These are phyloP conservation scores for Parnassius glacialis DNA, from an alignment of 2,888 invertebrate genomes.

Conservation along the genomic window DNA sequence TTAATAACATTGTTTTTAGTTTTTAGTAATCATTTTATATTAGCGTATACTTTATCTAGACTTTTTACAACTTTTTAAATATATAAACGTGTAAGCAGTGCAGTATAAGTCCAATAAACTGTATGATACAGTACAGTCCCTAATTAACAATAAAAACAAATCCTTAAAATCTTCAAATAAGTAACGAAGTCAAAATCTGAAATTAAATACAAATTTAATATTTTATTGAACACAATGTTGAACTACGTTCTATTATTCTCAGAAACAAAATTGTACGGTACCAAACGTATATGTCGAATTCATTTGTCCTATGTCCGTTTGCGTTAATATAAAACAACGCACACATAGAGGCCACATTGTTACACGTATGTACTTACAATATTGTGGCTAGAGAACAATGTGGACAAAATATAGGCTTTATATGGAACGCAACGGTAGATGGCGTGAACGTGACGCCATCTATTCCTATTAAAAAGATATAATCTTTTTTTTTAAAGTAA, in stretches of 20 bases:
- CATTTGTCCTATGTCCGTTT: constrained; percentile 14
- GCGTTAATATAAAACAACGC: constrained; percentile 9
- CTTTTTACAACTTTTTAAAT: no score
- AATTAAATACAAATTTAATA: background rate
- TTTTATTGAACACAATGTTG: constrained; percentile 5
- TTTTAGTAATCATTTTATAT: no score
- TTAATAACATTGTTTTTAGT: no score
- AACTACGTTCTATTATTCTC: constrained; percentile 15
- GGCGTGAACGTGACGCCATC: constrained; percentile 6
- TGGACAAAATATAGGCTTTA: constrained; percentile 25
- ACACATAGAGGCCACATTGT: constrained; percentile 23
- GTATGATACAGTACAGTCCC: no score
- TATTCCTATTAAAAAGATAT: background rate
- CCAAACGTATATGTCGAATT: constrained; percentile 21
- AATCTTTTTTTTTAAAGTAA: no score
- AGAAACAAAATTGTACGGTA: constrained; percentile 19
- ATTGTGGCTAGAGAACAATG: constrained; percentile 30
- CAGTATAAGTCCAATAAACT: no score
- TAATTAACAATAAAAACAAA: no score
- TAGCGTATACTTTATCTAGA: no score
- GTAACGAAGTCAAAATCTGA: no score
- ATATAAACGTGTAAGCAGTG: no score
- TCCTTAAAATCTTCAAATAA: no score
- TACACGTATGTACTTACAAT: constrained; percentile 27
- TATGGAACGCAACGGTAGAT: constrained; percentile 19